phyloP scores from a whole-genome alignment of 2,888 invertebrate genomes.

The Hoplodrina blanda region DNA sequence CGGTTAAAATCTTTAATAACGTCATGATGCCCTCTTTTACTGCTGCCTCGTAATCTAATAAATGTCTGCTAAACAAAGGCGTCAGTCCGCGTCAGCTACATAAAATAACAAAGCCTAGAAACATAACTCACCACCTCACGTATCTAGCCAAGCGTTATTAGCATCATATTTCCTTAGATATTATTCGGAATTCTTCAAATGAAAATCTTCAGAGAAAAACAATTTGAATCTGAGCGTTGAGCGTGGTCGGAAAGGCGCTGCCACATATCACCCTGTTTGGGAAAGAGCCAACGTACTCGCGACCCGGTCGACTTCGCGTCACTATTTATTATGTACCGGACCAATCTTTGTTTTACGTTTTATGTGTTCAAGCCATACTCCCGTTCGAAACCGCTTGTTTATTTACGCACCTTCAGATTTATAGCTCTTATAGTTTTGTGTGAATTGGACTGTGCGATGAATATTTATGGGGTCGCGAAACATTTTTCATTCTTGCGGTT shows the following conservation, averaged over 20 bases:
- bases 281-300: constrained; percentile 58
- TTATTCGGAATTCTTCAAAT: constrained; percentile 51
- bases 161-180: constrained; percentile 44
- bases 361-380: constrained; percentile 57
- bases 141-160: constrained; percentile 46
- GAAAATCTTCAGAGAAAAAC: constrained; percentile 57
- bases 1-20: constrained; percentile 7
- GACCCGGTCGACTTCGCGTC: constrained; percentile 58
- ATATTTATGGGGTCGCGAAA: constrained; percentile 48
- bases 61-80: constrained; percentile 27
- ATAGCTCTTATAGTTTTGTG: constrained; percentile 56
- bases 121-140: constrained; percentile 42
- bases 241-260: constrained; percentile 48
- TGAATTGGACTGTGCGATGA: constrained; percentile 52
- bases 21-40: constrained; percentile 14
- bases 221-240: constrained; percentile 56
- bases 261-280: constrained; percentile 66
- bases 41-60: constrained; percentile 22
- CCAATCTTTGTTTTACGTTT: constrained; percentile 66
- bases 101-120: constrained; percentile 47
- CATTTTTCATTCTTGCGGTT: constrained; percentile 34
- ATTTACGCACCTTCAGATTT: constrained; percentile 62
- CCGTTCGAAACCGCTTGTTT: constrained; percentile 61
- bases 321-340: constrained; percentile 65
- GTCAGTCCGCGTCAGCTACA: background rate